A percentile compares a stretch with the other conserved stretches of the same genome.
Evolutionary conservation across 2,888 invertebrate genomes (phyloP).

Genomic region (Drosophila neonasuta): DNA sequence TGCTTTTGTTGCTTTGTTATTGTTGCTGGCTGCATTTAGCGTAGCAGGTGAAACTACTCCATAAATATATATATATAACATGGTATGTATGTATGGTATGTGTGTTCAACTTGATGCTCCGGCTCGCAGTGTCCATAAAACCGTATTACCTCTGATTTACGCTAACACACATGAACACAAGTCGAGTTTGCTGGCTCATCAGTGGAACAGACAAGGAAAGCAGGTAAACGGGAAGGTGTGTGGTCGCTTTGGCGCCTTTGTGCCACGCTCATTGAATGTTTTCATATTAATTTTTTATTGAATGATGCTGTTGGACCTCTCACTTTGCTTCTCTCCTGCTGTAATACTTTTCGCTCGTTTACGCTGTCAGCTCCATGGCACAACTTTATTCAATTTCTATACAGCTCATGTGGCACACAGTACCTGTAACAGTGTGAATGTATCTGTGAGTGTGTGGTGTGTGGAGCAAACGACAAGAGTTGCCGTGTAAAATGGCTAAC

Average conservation of each 20-base stretch:
- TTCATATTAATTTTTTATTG: constrained; percentile 75
- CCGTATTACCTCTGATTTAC: constrained; percentile 72
- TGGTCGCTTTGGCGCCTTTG: constrained; percentile 53
- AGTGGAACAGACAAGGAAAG: background rate
- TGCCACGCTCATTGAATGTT: constrained; percentile 59
- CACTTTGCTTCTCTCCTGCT: background rate
- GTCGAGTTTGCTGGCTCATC: constrained; percentile 38
- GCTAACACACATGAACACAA: constrained; percentile 35
- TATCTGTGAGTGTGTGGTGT: constrained; percentile 9
- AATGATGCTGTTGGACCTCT: constrained; percentile 47
- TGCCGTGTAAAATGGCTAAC: constrained; percentile 73
- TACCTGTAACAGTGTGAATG: constrained; percentile 1
- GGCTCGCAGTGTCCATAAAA: constrained; percentile 69
- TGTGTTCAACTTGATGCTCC: constrained; percentile 18
- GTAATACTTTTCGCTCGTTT: constrained; percentile 13
- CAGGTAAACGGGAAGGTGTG: background rate
- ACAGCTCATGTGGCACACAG: constrained; percentile 22
- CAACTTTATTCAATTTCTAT: constrained; percentile 65
- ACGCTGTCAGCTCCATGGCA: constrained; percentile 35
- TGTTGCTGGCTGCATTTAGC: constrained; percentile 42
- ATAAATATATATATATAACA: background rate
- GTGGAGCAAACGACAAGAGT: constrained; percentile 31
- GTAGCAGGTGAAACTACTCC: constrained; percentile 14
- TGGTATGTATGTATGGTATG: background rate
- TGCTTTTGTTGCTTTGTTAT: constrained; percentile 52